Evolutionary conservation across 1,140 invertebrate species (phyloP).

Genomic region (Drosophila sechellia): DNA sequence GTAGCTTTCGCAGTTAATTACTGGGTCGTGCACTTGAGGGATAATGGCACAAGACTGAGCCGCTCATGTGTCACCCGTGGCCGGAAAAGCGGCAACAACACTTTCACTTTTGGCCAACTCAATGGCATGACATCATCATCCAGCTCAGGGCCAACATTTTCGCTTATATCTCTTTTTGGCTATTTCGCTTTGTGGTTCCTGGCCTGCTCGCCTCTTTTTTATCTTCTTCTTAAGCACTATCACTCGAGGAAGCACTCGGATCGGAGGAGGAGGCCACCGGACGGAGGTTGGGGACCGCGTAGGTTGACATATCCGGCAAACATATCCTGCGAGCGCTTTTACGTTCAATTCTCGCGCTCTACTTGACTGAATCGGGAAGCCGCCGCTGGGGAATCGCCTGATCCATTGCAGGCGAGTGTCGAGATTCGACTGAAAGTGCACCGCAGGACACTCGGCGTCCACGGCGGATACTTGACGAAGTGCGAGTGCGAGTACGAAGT

Average conservation of each 20-base stretch:
- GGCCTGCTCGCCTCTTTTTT: constrained; percentile 11
- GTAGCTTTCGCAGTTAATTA: constrained; percentile 41
- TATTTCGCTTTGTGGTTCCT: constrained; percentile 29
- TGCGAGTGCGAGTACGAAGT: constrained; percentile 25
- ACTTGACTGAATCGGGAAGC: constrained; percentile 16
- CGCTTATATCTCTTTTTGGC: constrained; percentile 17
- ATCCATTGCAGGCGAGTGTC: constrained; percentile 61
- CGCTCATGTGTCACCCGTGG: constrained; percentile 51
- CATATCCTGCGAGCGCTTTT: constrained; percentile 42
- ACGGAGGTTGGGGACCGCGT: background rate
- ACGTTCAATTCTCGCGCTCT: constrained; percentile 33
- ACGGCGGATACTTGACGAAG: constrained; percentile 32
- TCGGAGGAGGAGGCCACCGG: constrained; percentile 7
- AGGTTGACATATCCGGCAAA: constrained; percentile 43
- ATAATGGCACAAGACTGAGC: constrained; percentile 65
- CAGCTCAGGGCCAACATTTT: constrained; percentile 47
- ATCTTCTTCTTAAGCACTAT: constrained; percentile 32
- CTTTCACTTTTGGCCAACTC: constrained; percentile 63
- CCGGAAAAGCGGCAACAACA: constrained; percentile 52
- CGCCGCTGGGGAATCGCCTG: constrained; percentile 35
- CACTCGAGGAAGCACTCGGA: constrained; percentile 37
- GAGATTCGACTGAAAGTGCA: constrained; percentile 60
- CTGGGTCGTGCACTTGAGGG: constrained; percentile 46
- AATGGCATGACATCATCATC: constrained; percentile 73
- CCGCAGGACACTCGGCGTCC: constrained; percentile 1